phyloP scores from a whole-genome alignment of 1,140 invertebrate species.

The Stenopsyche tienmushanensis region DNA sequence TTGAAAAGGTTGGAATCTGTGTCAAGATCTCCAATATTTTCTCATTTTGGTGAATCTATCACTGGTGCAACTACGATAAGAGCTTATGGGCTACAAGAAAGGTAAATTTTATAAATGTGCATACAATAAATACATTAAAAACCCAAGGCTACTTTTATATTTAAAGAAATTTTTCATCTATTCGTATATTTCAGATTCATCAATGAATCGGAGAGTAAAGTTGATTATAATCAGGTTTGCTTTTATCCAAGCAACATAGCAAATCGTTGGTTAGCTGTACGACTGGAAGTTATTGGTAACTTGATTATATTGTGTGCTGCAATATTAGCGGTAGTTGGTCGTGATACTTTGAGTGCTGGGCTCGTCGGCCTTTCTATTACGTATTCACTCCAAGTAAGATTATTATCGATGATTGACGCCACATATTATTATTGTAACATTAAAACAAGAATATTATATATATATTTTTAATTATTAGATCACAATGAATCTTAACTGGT shows the following conservation, averaged over 20 bases:
- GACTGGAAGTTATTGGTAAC: slow-evolving; percentile 91
- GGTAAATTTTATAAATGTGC: no score
- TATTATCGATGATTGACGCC: no score
- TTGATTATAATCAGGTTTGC: slow-evolving; percentile 87
- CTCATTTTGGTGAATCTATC: slow-evolving; percentile 95
- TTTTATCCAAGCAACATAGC: slow-evolving; percentile 86
- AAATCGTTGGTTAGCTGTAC: slow-evolving; percentile 88
- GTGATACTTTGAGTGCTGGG: slow-evolving; percentile 70
- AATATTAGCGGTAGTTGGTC: slow-evolving; percentile 80
- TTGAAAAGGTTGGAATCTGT: slow-evolving; percentile 94
- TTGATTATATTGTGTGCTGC: slow-evolving; percentile 88
- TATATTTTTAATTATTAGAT: slow-evolving; percentile 55
- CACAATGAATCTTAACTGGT: slow-evolving; percentile 93
- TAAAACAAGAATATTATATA: slow-evolving; percentile 42
- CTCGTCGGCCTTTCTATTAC: slow-evolving; percentile 87
- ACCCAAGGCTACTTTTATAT: not conserved
- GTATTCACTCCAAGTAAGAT: slow-evolving; percentile 79
- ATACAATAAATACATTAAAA: not conserved
- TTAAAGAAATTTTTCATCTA: no score
- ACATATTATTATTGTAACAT: slow-evolving; percentile 13
- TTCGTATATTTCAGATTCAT: slow-evolving; percentile 75
- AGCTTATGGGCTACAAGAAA: slow-evolving; percentile 72
- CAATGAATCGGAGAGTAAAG: slow-evolving; percentile 76
- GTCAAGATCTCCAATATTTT: slow-evolving; percentile 96
- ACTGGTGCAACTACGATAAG: slow-evolving; percentile 76